These are phyloP conservation scores for Tokudaia tokunoshimensis DNA, from an alignment of 2,797 vertebrate genomes.

Conservation along the genomic window DNA sequence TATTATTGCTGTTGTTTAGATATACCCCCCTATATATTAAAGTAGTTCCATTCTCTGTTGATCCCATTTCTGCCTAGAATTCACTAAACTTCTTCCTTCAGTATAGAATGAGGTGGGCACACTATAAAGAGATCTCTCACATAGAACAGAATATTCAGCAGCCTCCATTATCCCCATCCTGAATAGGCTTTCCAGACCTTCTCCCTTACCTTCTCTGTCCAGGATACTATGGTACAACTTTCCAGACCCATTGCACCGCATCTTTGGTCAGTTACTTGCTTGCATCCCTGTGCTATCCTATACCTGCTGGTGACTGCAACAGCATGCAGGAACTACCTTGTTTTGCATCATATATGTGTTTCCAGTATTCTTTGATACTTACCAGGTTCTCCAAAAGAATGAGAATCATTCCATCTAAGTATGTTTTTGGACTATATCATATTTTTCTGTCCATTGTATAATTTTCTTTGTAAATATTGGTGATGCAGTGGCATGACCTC, in stretches of 20 bases:
- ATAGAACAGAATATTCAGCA: not conserved
- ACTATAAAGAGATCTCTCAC: not conserved
- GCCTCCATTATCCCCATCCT: not conserved
- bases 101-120: not conserved
- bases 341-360: not conserved
- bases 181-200: not conserved
- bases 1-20: not conserved
- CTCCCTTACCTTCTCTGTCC: not conserved
- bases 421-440: constrained; percentile 5
- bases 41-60: not conserved
- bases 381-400: not conserved
- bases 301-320: not conserved
- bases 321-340: not conserved
- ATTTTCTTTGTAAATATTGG: not conserved
- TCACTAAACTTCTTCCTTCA: not conserved
- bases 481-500: not conserved
- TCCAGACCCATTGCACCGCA: not conserved
- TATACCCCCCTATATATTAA: not conserved
- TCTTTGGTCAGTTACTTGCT: not conserved
- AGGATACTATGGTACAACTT: too few relatives aligned
- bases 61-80: not conserved
- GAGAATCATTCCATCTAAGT: not conserved
- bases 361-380: not conserved
- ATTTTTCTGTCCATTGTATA: not conserved
- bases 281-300: not conserved